Conservation (phyloP, 2,797 vertebrate species). For the Brachyalestes nurse region DNA sequence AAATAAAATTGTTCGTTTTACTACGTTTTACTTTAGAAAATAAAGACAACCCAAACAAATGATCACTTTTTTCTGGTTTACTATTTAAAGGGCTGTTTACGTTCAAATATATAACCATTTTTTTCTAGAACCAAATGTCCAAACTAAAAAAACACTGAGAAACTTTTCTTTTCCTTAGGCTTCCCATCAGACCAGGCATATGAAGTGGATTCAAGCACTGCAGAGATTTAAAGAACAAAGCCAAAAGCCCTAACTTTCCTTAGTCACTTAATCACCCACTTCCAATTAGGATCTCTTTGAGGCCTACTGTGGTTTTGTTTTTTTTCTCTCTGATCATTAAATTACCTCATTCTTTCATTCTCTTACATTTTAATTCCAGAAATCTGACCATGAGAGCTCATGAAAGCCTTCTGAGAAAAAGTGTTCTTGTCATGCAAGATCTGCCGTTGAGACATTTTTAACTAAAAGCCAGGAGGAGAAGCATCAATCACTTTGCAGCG, state of each 20-base stretch:
- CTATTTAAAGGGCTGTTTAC: no score
- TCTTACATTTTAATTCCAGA: conserved; percentile 20
- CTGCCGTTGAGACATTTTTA: conserved; percentile 48
- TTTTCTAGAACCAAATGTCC: no score
- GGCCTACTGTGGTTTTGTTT: not conserved
- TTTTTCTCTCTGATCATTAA: not conserved
- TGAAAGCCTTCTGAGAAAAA: conserved; percentile 39
- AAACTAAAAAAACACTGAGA: not conserved
- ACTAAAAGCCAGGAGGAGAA: conserved; percentile 49
- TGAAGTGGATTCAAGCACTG: not conserved
- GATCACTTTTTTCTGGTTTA: no score
- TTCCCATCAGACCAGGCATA: not conserved
- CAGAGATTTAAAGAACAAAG: conserved; percentile 9
- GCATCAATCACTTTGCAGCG: conserved; percentile 40
- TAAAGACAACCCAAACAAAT: no score
- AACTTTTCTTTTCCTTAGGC: not conserved
- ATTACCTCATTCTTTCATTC: not conserved
- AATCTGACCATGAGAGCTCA: conserved; percentile 41
- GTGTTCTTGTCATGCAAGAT: conserved; percentile 44
- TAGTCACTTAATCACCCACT: conserved; percentile 3
- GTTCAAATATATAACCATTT: no score
- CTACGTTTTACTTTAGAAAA: no score
- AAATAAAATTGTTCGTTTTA: no score
- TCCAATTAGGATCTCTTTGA: conserved; percentile 6
- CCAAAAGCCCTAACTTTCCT: not conserved